These are phyloP conservation scores for Taenaris catops DNA, from an alignment of 2,888 invertebrate species.

Conservation along the genomic window DNA sequence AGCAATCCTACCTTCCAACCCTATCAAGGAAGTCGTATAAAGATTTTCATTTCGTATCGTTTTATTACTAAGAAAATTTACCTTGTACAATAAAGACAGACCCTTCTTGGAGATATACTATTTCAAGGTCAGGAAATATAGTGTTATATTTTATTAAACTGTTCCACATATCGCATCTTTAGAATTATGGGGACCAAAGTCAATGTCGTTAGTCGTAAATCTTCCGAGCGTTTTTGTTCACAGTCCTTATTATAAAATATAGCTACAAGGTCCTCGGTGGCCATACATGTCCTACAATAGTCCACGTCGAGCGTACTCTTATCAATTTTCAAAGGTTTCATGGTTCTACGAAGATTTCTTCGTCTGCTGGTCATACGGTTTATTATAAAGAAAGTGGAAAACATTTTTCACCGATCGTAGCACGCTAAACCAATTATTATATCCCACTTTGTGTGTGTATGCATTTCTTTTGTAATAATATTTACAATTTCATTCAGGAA, in stretches of 20 bases:
- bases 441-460: background rate
- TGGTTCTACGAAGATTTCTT: constrained; percentile 23
- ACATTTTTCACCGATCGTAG: constrained; percentile 31
- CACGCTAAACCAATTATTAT: background rate
- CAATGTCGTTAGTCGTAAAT: constrained; percentile 43
- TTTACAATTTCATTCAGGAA: background rate
- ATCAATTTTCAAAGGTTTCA: constrained; percentile 10
- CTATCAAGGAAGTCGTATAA: no score
- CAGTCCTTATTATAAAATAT: constrained; percentile 42
- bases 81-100: no score
- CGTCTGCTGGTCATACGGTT: constrained; percentile 33
- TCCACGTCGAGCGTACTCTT: constrained; percentile 6
- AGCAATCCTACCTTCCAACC: no score
- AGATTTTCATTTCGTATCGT: no score
- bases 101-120: no score
- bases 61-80: no score
- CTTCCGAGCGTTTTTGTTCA: constrained; percentile 37
- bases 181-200: no score
- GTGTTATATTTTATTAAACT: no score
- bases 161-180: no score
- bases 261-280: constrained; percentile 37
- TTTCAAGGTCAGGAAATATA: no score
- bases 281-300: constrained; percentile 48
- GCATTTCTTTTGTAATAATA: background rate
- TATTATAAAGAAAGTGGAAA: constrained; percentile 40